Base-by-base conservation (phyloP, 1,140 invertebrate genomes). In the Lerema accius region DNA sequence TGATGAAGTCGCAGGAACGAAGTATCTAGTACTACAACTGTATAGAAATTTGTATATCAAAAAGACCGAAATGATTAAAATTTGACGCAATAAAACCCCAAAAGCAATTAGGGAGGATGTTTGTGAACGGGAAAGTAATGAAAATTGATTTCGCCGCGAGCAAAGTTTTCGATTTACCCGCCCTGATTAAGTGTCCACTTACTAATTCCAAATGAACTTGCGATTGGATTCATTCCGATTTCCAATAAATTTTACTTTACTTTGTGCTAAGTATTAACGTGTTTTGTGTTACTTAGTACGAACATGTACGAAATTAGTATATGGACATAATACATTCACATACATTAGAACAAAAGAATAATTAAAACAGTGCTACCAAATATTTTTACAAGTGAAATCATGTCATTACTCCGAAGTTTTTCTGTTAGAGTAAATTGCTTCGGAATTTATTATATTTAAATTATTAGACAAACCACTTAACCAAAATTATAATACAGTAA, bases 41-140 rank as follows among this genome's bases (percentile, higher is more conserved):
- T n/a, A n/a, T n/a, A n/a, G n/a, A n/a, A n/a, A 37, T 11, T 37
- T 37, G n/a, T 11, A 37, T 37, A 11, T 37, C 35, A 11, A 37
- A 37, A 37, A 11, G 10, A 9, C 10, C n/a, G 35, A 46, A 58
- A 46, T 58, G 15, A 46, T 58, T 58, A 46, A 58, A 58, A 58
- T 58, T 46, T 46, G 55, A 58, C 42, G 43, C 55, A 46, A 32
- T 46, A 58, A 58, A 32, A 58, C 42, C 40, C 28, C 14, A 59
- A 59, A 59, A 59, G 55, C 55, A 59, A 59, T 59, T 59, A 59
- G 55, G 43, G 46, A 46, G 55, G 55, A 59, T 37, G 42, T 43
- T 35, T 59, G 10, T 59, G 55, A 48, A 48, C 55, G 32, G 43
- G 42, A 59, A 59, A 48, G 43, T 59, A 59, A 59, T 59, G 55